Conservation (phyloP, 1,140 invertebrate genomes). For the Cydia amplana region DNA sequence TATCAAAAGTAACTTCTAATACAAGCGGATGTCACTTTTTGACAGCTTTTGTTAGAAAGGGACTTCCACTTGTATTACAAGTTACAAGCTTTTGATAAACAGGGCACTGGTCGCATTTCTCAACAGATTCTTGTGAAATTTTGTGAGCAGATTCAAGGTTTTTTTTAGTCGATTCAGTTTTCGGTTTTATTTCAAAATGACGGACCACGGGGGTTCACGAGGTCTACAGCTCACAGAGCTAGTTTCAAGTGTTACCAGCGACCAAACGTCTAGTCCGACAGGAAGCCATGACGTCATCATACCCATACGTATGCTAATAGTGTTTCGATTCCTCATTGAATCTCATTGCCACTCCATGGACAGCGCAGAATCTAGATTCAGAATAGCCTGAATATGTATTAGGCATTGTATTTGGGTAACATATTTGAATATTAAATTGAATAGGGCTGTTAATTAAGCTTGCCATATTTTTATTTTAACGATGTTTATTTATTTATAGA, state of each 20-base stretch:
- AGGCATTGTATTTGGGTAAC: background rate
- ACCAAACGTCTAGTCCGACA: background rate
- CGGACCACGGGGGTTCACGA: no score
- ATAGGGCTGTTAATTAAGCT: background rate
- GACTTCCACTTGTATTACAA: no score
- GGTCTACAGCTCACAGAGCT: no score
- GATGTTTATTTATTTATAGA: background rate
- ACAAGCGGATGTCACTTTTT: no score
- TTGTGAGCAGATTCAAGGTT: no score
- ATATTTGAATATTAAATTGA: slow-evolving; percentile 6
- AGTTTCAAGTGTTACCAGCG: background rate
- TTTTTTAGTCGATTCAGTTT: no score
- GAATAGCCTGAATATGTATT: slow-evolving; percentile 5
- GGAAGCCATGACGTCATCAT: slow-evolving; percentile 1
- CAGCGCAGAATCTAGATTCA: slow-evolving; percentile 9
- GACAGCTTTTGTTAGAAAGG: no score
- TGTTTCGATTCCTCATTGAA: background rate
- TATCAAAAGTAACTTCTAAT: no score
- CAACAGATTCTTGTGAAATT: no score
- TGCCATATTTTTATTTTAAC: slow-evolving; percentile 6
- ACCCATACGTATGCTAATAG: background rate
- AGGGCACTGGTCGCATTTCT: no score
- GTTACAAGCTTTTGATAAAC: no score
- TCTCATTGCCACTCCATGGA: background rate
- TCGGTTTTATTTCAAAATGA: no score